Evolutionary conservation across 2,113 vertebrate genomes (phyloP).

Genomic region (Scatophagus argus): DNA sequence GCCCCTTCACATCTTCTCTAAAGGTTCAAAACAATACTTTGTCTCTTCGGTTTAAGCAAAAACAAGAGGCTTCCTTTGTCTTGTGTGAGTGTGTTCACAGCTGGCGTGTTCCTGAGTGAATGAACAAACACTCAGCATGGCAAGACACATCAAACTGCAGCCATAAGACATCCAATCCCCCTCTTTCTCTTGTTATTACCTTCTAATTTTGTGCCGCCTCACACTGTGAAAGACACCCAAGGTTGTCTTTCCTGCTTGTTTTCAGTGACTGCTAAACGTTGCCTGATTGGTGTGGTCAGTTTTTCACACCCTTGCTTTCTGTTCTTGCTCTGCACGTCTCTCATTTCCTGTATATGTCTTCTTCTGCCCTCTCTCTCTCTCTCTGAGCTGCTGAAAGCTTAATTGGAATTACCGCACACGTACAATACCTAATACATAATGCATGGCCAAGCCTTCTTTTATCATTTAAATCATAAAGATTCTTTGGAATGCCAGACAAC

Average conservation of each 20-base stretch:
- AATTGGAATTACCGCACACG: constrained; percentile 81
- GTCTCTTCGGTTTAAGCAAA: constrained; percentile 39
- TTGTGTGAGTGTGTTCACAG: background rate
- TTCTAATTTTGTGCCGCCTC: constrained; percentile 34
- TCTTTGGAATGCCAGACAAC: constrained; percentile 75
- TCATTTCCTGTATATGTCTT: constrained; percentile 52
- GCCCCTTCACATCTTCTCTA: constrained; percentile 37
- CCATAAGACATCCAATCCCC: constrained; percentile 41
- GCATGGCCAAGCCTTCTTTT: constrained; percentile 75
- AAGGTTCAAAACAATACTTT: constrained; percentile 58
- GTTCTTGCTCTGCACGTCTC: constrained; percentile 34
- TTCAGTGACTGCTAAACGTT: constrained; percentile 50
- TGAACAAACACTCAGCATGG: constrained; percentile 70
- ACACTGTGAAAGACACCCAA: constrained; percentile 30
- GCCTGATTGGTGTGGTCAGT: constrained; percentile 64
- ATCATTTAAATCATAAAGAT: constrained; percentile 84
- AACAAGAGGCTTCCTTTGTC: constrained; percentile 55
- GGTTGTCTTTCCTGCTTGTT: constrained; percentile 44
- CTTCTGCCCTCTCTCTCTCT: constrained; percentile 18
- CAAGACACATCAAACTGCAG: constrained; percentile 64
- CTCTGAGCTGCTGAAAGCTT: constrained; percentile 57
- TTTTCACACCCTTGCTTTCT: constrained; percentile 54
- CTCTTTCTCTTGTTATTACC: constrained; percentile 49
- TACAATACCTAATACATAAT: constrained; percentile 80
- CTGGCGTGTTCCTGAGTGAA: constrained; percentile 36